Conservation (phyloP, 2,888 invertebrate species). For the Leucophenga maculata region DNA sequence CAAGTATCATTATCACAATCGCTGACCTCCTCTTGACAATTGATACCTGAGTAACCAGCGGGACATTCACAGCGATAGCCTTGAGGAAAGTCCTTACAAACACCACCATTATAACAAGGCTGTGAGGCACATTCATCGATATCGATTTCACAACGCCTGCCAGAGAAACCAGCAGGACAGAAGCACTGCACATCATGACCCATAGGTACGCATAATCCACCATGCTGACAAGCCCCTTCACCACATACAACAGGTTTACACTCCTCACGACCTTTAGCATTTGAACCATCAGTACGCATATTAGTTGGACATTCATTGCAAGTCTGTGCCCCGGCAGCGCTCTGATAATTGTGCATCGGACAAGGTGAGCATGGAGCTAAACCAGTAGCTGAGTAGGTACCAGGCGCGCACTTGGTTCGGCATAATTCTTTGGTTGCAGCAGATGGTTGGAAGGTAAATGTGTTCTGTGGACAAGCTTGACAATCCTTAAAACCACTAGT, state of each 20-base stretch:
- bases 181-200: conserved; percentile 92
- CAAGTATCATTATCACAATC: conserved; percentile 93
- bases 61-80: conserved; percentile 92
- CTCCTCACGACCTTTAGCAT: conserved; percentile 86
- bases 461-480: conserved; percentile 90
- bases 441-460: conserved; percentile 93
- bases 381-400: conserved; percentile 93
- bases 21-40: conserved; percentile 93
- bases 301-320: conserved; percentile 94
- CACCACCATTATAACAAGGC: conserved; percentile 94
- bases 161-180: conserved; percentile 95
- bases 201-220: conserved; percentile 91
- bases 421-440: conserved; percentile 87
- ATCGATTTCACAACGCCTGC: conserved; percentile 93
- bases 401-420: conserved; percentile 89
- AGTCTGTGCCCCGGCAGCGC: conserved; percentile 85
- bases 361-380: conserved; percentile 94
- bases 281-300: conserved; percentile 87
- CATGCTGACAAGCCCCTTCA: conserved; percentile 90
- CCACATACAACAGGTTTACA: conserved; percentile 91
- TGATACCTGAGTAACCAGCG: conserved; percentile 90
- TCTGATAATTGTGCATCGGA: conserved; percentile 93
- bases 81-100: conserved; percentile 92
- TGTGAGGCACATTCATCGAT: conserved; percentile 95
- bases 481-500: conserved; percentile 94